Evolutionary conservation across 2,888 invertebrate species (phyloP).

Genomic region (Plagodis pulveraria): DNA sequence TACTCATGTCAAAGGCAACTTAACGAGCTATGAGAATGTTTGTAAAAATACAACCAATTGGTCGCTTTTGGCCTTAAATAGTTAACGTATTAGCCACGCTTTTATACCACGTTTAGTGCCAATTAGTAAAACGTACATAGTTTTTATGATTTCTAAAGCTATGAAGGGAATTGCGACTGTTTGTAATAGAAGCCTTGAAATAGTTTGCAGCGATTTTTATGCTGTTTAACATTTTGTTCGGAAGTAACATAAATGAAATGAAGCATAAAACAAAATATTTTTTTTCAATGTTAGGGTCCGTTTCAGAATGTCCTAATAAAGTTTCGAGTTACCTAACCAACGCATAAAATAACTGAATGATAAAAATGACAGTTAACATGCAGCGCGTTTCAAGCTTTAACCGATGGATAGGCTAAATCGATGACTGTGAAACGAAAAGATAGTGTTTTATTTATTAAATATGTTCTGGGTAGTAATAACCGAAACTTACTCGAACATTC

Average conservation of each 20-base stretch:
- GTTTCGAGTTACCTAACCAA: too few relatives aligned
- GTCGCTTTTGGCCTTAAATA: not conserved
- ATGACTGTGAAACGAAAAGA: too few relatives aligned
- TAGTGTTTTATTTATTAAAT: too few relatives aligned
- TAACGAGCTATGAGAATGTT: slow-evolving; percentile 8
- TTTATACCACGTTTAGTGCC: slow-evolving; percentile 14
- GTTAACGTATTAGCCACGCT: slow-evolving; percentile 19
- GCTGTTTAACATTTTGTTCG: not conserved
- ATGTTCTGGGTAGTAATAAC: too few relatives aligned
- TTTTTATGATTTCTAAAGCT: slow-evolving; percentile 4
- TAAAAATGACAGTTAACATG: too few relatives aligned
- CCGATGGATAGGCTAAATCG: too few relatives aligned
- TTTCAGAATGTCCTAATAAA: too few relatives aligned
- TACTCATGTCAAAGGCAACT: slow-evolving; percentile 18
- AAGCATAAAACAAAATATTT: too few relatives aligned
- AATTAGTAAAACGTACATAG: slow-evolving; percentile 7
- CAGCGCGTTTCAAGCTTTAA: too few relatives aligned
- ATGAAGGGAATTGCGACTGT: slow-evolving; percentile 2
- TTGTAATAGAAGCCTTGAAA: slow-evolving; percentile 12
- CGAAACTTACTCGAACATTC: too few relatives aligned
- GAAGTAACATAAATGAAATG: not conserved
- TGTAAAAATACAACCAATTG: not conserved
- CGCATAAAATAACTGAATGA: too few relatives aligned
- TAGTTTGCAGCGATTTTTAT: not conserved
- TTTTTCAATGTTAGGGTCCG: too few relatives aligned